Percentiles rank a stretch among this genome's conserved stretches.
These are phyloP conservation scores for Philereme transversata DNA, from an alignment of 2,888 invertebrate genomes.

Conservation along the genomic window DNA sequence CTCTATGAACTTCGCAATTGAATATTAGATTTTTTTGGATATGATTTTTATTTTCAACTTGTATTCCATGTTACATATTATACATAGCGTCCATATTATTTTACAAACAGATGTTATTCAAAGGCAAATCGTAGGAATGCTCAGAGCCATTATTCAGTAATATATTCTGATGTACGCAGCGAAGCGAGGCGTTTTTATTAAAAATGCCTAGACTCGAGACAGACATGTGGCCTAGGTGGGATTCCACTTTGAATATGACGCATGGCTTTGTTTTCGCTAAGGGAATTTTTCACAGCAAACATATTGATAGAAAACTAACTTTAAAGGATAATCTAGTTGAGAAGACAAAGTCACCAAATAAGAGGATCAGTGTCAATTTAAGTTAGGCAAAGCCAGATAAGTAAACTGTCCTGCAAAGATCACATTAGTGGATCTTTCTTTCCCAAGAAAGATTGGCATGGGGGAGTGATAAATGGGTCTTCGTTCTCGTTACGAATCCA, in stretches of 20 bases:
- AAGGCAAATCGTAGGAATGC: slow-evolving; percentile 7
- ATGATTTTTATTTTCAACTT: no score
- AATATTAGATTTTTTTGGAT: no score
- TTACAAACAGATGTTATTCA: slow-evolving; percentile 6
- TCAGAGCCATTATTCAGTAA: slow-evolving; percentile 2
- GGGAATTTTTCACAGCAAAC: slow-evolving; percentile 13
- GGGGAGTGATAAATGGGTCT: not conserved
- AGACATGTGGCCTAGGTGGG: slow-evolving; percentile 36
- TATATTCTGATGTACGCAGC: slow-evolving; percentile 8
- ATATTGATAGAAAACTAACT: not conserved
- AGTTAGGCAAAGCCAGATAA: not conserved
- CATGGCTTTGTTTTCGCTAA: slow-evolving; percentile 46
- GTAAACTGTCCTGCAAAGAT: not conserved
- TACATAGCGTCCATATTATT: not conserved
- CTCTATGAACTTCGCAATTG: no score
- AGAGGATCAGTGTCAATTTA: not conserved
- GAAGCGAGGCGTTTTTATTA: slow-evolving; percentile 32
- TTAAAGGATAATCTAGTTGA: not conserved
- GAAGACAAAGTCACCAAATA: no score
- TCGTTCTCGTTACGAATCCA: not conserved
- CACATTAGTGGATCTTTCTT: not conserved
- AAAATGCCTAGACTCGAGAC: slow-evolving; percentile 46
- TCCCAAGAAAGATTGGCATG: not conserved
- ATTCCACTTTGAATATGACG: slow-evolving; percentile 62
- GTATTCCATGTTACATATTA: no score